phyloP scores from a whole-genome alignment of 2,113 vertebrate genomes.

The Peromyscus leucopus region DNA sequence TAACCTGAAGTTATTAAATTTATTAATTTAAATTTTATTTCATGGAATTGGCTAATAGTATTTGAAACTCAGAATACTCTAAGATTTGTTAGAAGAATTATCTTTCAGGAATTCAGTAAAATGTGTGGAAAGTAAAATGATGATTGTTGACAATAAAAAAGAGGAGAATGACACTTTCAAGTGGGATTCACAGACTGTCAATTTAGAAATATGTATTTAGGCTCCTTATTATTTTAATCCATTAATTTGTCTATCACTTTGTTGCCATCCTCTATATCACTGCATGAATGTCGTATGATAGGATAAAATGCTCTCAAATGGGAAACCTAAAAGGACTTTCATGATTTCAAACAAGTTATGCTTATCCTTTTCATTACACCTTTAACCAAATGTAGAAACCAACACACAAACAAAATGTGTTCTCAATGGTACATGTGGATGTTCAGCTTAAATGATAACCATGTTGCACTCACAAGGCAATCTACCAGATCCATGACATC shows the following conservation, averaged over 20 bases:
- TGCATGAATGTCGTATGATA: background rate
- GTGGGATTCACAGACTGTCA: background rate
- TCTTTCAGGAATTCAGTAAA: background rate
- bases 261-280: background rate
- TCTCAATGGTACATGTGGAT: background rate
- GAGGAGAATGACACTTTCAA: background rate
- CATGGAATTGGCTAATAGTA: background rate
- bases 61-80: background rate
- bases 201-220: background rate
- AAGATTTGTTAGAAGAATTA: background rate
- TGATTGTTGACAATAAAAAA: background rate
- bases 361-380: background rate
- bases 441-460: background rate
- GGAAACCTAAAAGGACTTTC: background rate
- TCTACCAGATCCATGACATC: background rate
- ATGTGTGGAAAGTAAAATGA: background rate
- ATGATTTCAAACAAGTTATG: background rate
- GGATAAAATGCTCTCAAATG: background rate
- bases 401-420: background rate
- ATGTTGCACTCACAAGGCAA: background rate
- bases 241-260: background rate
- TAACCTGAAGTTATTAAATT: background rate
- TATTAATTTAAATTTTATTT: constrained; percentile 26
- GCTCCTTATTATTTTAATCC: background rate
- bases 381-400: background rate